These are phyloP conservation scores for Drosophila borborema DNA, from an alignment of 2,888 invertebrate species.

Conservation along the genomic window DNA sequence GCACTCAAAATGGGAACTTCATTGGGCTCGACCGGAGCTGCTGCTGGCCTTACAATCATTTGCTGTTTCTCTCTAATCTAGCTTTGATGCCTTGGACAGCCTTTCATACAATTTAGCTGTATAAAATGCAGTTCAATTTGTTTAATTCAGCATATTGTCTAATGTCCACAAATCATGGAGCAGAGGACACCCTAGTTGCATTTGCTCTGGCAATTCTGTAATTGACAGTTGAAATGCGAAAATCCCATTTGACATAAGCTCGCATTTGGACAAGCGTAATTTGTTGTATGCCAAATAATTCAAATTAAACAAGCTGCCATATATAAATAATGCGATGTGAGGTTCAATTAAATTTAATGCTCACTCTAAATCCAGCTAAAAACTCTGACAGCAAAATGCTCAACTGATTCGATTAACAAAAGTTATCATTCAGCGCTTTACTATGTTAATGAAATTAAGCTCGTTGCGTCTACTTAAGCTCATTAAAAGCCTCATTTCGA, in stretches of 20 bases:
- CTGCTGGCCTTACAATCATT: slow-evolving; percentile 31
- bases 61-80: slow-evolving; percentile 49
- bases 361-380: background rate
- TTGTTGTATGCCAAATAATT: slow-evolving; percentile 51
- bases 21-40: background rate
- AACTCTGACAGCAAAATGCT: too few relatives aligned
- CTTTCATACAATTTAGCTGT: slow-evolving; percentile 52
- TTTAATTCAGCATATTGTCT: slow-evolving; percentile 45
- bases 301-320: slow-evolving; percentile 40
- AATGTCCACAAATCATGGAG: slow-evolving; percentile 30
- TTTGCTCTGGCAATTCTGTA: slow-evolving; percentile 37
- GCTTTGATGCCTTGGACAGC: slow-evolving; percentile 55
- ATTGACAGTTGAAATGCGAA: slow-evolving; percentile 59
- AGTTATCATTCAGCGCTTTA: background rate
- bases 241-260: slow-evolving; percentile 57
- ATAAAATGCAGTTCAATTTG: slow-evolving; percentile 56
- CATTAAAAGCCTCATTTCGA: background rate
- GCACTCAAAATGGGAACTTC: slow-evolving; percentile 1
- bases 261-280: slow-evolving; percentile 47
- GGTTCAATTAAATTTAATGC: slow-evolving; percentile 10
- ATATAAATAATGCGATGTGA: slow-evolving; percentile 37
- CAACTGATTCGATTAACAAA: background rate
- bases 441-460: slow-evolving; percentile 2
- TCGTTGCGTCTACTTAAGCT: slow-evolving; percentile 3
- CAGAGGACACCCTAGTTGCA: background rate